Base-by-base conservation (phyloP, 2,888 invertebrate species). In the Galeruca laticollis region DNA sequence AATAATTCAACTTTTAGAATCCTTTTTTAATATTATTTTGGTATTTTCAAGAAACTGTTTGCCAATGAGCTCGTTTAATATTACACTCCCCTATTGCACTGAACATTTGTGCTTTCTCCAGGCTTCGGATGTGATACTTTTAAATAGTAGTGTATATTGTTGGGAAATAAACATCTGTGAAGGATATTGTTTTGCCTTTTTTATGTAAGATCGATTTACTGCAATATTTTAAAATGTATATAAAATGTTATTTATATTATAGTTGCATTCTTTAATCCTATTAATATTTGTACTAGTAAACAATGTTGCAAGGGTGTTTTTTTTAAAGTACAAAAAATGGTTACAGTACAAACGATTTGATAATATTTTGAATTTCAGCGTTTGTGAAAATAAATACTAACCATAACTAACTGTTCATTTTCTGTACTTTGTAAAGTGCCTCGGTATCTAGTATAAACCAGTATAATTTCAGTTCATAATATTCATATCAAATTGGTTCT, bases 241-340 rank as follows among this genome's bases (percentile, higher is more conserved):
- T 74, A 73, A 68, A 67, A 61, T 65, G 69, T 73, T 71, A 72
- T 71, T 74, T 74, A 72, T 74, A 74, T 74, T 71, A 69, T 71
- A 74, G 72, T 71, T 73, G 74, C 73, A 68, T 64, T 71, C 60
- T 69, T 31, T 69, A 65, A 68, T 72, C 68, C 64, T 64, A 69
- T 54, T 70, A 59, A 52, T 65, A 65, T 69, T 69, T 64, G 60
- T 64, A 65, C 57, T 40, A 57, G n/a, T 47, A 68, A 60, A 61
- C 33, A 49, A 51, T 13, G 8, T n/a, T 52, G 26, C 52, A 26
- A 52, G 10, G 8, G 9, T 2, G 20, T 20, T 52, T 2, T 18
- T 51, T 51, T 21, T 5, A 26, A 26, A 26, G n/a, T 52, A 52
- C 52, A 52, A 26, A 52, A 26, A 52, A 52, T 20, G 10, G 10